Evolutionary conservation across 2,888 invertebrate species (phyloP), one percentile per base, ranked within the genome.

Genomic region (Meteorus colon): DNA sequence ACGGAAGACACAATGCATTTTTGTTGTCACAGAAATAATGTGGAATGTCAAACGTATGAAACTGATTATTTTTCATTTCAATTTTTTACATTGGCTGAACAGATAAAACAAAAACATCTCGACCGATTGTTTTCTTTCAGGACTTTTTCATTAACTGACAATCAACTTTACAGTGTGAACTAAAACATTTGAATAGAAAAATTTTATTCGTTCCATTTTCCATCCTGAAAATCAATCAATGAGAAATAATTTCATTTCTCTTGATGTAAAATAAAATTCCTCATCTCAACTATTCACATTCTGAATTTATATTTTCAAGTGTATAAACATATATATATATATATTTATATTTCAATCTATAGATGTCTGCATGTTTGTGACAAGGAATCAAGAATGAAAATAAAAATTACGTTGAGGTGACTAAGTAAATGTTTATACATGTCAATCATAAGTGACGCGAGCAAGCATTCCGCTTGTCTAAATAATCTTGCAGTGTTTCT

Each of bases 371-470:
- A 66, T 60, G 16, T 74, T 29, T 68, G 67, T 59, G 67, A 63
- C 67, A 16, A 68, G 24, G 16, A 34, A 74, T n/a, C 59, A 41
- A 69, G 63, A 31, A 24, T 34, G 29, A 31, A 60, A 71, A 71
- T 16, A 71, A 62, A 72, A 60, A 27, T 41, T 60, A 29, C 16
- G 41, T 62, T 16, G 31, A 85, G 83, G 83, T 82, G 84, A 85
- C 84, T 85, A 83, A 85, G 79, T 79, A 84, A 86, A 86, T 86
- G 82, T 86, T 86, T 85, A 84, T 84, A 84, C 83, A 84, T 80
- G 85, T 85, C 85, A 85, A 84, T 86, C 85, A 84, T 78, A 81
- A 82, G 19, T 55, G 82, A 80, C 80, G 67, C 78, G 79, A 77
- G 55, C 80, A 83, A 82, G 82, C 82, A 82, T 82, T 84, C 81